Evolutionary conservation across 2,113 vertebrate species (phyloP).

Genomic region (Ascaphus truei): DNA sequence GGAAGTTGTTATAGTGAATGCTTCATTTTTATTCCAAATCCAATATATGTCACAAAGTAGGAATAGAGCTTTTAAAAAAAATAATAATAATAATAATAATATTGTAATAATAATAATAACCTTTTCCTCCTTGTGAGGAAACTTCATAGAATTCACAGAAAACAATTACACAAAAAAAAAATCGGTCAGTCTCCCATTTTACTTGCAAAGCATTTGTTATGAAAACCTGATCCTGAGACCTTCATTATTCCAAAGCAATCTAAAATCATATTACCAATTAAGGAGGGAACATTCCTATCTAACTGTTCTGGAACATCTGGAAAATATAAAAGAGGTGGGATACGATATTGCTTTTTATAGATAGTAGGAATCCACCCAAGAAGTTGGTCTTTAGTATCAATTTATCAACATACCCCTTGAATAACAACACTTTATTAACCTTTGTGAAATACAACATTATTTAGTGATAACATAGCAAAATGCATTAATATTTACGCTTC

Average conservation of each 20-base stretch:
- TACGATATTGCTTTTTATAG: background rate
- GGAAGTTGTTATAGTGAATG: no score
- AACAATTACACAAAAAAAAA: background rate
- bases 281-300: slow-evolving; percentile 14
- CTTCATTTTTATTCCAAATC: no score
- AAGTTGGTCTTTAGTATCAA: background rate
- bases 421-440: no score
- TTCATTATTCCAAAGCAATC: slow-evolving; percentile 8
- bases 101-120: no score
- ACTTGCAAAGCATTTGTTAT: background rate
- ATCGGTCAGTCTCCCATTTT: background rate
- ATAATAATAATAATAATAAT: no score
- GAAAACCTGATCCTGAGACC: background rate
- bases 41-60: no score
- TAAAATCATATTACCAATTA: slow-evolving; percentile 25
- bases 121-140: background rate
- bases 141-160: background rate
- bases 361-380: background rate
- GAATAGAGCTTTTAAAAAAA: no score
- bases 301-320: slow-evolving; percentile 12
- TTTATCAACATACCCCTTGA: no score
- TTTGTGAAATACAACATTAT: no score
- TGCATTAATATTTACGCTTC: background rate
- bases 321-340: background rate
- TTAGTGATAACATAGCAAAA: background rate